phyloP scores from a whole-genome alignment of 2,113 vertebrate genomes.

The Pelecanus crispus region DNA sequence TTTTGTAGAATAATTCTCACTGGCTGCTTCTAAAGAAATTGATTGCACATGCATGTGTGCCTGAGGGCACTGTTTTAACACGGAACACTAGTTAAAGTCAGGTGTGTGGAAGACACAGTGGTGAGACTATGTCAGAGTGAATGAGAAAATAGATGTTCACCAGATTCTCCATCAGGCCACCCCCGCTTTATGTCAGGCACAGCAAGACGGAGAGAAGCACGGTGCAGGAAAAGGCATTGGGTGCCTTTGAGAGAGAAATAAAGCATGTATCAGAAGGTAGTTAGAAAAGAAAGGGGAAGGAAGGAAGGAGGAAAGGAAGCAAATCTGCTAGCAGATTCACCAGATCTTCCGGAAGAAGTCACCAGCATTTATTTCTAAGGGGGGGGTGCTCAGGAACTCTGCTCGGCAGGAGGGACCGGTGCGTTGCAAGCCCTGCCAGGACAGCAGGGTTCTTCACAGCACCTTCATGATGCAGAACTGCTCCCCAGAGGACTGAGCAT shows the following conservation, averaged over 20 bases:
- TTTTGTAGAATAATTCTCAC: neutral
- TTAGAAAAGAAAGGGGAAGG: neutral
- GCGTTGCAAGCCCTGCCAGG: neutral
- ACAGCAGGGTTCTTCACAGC: neutral
- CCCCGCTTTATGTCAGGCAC: neutral
- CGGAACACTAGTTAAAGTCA: neutral
- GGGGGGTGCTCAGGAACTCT: neutral
- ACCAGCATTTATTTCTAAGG: neutral
- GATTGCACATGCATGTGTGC: neutral
- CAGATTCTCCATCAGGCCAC: neutral
- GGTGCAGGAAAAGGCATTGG: neutral
- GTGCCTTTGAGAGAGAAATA: neutral
- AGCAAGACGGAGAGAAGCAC: neutral
- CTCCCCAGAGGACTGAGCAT: neutral
- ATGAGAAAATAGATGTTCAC: neutral
- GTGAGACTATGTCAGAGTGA: neutral
- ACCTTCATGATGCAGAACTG: neutral
- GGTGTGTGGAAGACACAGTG: neutral
- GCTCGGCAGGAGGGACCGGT: neutral
- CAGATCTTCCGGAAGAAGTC: neutral
- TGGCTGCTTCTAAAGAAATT: neutral
- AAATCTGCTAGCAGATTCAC: neutral
- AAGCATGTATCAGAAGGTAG: rapidly evolving
- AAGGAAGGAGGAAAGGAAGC: no score
- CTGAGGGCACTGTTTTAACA: neutral